Evolutionary conservation across 2,888 invertebrate genomes (phyloP), one percentile per base, ranked within the genome.

Genomic region (Baronia brevicornis): DNA sequence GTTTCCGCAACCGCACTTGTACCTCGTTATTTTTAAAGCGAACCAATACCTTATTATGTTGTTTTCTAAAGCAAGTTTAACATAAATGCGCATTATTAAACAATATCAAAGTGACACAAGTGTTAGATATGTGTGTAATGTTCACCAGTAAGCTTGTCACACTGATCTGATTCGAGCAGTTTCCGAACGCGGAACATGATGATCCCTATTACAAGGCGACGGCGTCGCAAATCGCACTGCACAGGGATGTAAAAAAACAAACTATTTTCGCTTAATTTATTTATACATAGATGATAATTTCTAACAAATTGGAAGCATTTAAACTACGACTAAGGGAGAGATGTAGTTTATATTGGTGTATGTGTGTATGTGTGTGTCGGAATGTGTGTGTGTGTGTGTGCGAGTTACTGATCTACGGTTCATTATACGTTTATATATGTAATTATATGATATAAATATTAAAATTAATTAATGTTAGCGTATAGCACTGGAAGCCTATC

Each of bases 271-370:
- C 62, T 64, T 66, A 67, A 63, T 69, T 69, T 68, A 63, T 67
- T 68, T 62, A 48, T 43, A 40, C 40, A 41, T 47, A 47, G 46
- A 44, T 42, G 45, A 44, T 46, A 51, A 48, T 46, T 41, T 49
- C 57, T 58, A 58, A 62, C 51, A 54, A 51, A 48, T 27, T 30
- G 46, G 41, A 68, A 67, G 79, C 78, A 78, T 78, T 79, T 78
- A 78, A 67, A 65, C 58, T 65, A 67, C 60, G 53, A 58, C 12
- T 31, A 30, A 26, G 62, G 57, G 60, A 51, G 61, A 59, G 60
- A 51, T 52, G 59, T 65, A 59, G 62, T 64, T 51, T 54, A 37
- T 31, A 39, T 15, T 42, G 39, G 36, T 41, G 45, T 25, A 33
- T 38, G 44, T 30, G 48, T 48, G 47, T 49, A 46, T 51, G 49